Conservation (phyloP, 64 coral and sea anemone species). For the Orbicella faveolata region DNA sequence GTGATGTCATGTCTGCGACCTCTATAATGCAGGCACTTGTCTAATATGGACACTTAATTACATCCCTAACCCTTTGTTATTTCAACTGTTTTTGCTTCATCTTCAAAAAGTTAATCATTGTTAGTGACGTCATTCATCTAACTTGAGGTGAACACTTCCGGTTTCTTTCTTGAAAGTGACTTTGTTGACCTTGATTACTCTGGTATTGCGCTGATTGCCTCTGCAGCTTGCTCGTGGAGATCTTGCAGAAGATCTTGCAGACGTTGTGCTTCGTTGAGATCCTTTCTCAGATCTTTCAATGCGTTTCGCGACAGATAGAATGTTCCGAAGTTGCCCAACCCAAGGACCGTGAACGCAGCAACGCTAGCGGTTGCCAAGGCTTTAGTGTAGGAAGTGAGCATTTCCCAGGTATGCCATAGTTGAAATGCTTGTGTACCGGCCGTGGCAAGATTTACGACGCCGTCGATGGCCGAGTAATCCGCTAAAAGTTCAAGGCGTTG, state of each 20-base stretch:
- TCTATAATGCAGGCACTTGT: no score
- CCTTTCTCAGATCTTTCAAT: constrained; percentile 59
- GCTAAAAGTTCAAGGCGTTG: constrained; percentile 68
- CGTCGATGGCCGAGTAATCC: constrained; percentile 58
- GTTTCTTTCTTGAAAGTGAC: no score
- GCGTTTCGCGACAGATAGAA: constrained; percentile 50
- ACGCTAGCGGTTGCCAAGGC: constrained; percentile 27
- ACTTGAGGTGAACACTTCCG: neutral
- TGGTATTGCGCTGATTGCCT: constrained; percentile 10
- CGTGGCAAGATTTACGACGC: constrained; percentile 33
- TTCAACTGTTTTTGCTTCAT: no score
- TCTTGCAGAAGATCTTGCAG: constrained; percentile 54
- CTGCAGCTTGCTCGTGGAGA: constrained; percentile 44
- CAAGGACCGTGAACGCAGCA: constrained; percentile 20
- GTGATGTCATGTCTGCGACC: no score
- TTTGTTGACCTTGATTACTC: neutral
- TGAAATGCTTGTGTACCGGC: constrained; percentile 65
- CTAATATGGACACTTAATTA: no score
- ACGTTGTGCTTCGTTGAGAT: constrained; percentile 41
- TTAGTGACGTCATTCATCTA: no score
- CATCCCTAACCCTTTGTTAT: no score
- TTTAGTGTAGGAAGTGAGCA: constrained; percentile 44
- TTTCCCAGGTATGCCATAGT: constrained; percentile 51
- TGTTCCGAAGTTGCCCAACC: neutral
- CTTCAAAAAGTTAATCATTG: no score